These are phyloP conservation scores for Periplaneta americana DNA, from an alignment of 1,140 invertebrate genomes.

Conservation along the genomic window DNA sequence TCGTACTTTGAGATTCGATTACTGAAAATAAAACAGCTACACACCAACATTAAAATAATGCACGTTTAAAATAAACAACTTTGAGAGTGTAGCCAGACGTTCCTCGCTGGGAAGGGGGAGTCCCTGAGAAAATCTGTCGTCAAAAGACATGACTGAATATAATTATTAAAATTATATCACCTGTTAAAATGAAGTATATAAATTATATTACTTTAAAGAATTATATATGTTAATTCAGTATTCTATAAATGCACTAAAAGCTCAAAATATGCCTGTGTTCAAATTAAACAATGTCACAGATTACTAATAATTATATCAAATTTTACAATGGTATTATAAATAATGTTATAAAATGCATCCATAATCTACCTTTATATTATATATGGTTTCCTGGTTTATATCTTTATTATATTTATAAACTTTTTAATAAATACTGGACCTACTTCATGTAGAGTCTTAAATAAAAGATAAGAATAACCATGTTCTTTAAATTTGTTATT, in stretches of 20 bases:
- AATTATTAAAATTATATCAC: not conserved
- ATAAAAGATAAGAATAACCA: not conserved
- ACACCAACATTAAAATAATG: too few relatives aligned
- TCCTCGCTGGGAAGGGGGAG: constrained; percentile 9
- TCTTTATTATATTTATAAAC: not conserved
- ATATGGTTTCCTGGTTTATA: not conserved
- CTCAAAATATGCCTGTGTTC: not conserved
- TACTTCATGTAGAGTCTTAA: not conserved
- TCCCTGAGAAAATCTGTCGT: constrained; percentile 13
- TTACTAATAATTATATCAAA: not conserved
- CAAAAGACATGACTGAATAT: constrained; percentile 3
- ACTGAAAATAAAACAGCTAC: too few relatives aligned
- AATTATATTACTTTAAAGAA: not conserved
- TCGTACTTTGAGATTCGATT: too few relatives aligned
- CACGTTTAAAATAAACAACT: too few relatives aligned
- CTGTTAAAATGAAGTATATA: not conserved
- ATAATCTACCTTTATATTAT: not conserved
- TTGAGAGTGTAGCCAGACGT: not conserved
- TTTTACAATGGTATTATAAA: not conserved
- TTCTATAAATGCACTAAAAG: not conserved
- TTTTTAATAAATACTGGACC: not conserved
- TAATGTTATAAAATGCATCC: not conserved
- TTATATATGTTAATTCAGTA: not conserved
- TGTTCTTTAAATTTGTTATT: not conserved
- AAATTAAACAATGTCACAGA: not conserved